phyloP scores from a whole-genome alignment of 1,140 invertebrate species.

The Ceratina australensis region DNA sequence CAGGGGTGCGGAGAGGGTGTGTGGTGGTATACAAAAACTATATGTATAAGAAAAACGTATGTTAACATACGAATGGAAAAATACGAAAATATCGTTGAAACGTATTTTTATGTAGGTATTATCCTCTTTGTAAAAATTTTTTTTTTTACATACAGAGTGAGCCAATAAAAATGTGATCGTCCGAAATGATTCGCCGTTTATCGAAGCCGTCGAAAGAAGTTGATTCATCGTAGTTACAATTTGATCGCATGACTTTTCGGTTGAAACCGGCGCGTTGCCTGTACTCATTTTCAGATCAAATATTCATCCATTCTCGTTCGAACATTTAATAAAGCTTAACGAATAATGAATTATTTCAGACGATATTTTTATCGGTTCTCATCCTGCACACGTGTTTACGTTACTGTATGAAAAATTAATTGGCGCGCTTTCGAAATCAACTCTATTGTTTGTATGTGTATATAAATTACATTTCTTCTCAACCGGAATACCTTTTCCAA shows the following conservation, averaged over 20 bases:
- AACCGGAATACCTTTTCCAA: slow-evolving; percentile 13
- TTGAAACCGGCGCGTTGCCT: too few species aligned
- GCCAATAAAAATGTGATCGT: too few species aligned
- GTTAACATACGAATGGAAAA: slow-evolving; percentile 44
- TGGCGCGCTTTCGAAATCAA: slow-evolving; percentile 41
- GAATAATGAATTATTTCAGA: too few species aligned
- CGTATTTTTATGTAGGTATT: slow-evolving; percentile 18
- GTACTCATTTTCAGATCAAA: too few species aligned
- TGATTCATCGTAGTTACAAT: too few species aligned
- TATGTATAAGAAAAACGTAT: slow-evolving; percentile 35
- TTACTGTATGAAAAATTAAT: slow-evolving; percentile 38
- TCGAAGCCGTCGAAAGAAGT: too few species aligned
- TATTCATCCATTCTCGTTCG: too few species aligned
- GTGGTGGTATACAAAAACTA: slow-evolving; percentile 33
- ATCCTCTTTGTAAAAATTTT: slow-evolving; percentile 43
- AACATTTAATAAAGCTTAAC: too few species aligned
- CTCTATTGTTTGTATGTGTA: slow-evolving; percentile 33
- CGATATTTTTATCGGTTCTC: too few species aligned
- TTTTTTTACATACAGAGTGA: neutral
- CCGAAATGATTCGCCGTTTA: too few species aligned
- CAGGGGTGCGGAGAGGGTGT: slow-evolving; percentile 10
- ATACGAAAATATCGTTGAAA: slow-evolving; percentile 50
- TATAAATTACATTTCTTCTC: slow-evolving; percentile 25
- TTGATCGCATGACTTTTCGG: too few species aligned
- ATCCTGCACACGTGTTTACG: too few species aligned